phyloP scores from a whole-genome alignment of 1,140 invertebrate genomes.

The Pseudomyrmex flavicornis region DNA sequence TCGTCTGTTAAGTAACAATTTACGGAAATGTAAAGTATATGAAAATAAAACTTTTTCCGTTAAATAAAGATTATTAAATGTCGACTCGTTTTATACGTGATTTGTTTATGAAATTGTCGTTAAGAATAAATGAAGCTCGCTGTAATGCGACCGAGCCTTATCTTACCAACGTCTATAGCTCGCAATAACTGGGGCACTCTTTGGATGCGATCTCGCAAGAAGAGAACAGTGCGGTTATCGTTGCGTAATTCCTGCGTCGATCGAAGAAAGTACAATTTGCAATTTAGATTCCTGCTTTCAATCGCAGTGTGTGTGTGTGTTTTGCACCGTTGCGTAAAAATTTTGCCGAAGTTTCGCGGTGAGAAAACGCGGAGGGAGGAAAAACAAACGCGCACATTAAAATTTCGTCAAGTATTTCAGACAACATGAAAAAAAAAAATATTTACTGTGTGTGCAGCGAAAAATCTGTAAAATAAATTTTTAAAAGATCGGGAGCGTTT shows the following conservation, averaged over 20 bases:
- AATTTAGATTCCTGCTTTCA: constrained; percentile 44
- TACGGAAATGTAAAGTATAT: too few species aligned
- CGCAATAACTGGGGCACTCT: constrained; percentile 39
- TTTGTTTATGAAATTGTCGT: neutral
- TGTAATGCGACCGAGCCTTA: constrained; percentile 7
- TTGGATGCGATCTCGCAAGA: constrained; percentile 54
- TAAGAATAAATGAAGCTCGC: constrained; percentile 13
- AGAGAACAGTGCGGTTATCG: constrained; percentile 38
- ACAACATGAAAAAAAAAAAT: too few species aligned
- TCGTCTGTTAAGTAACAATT: too few species aligned
- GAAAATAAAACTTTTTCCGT: too few species aligned
- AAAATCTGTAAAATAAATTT: neutral
- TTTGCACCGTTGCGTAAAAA: neutral
- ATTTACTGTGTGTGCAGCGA: neutral
- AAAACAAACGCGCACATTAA: neutral
- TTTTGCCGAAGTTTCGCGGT: constrained; percentile 6
- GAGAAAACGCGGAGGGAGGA: neutral
- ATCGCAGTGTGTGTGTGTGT: neutral
- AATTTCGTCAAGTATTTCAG: neutral
- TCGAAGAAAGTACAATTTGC: constrained; percentile 58
- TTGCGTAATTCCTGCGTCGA: constrained; percentile 38
- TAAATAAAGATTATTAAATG: neutral
- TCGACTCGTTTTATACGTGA: neutral
- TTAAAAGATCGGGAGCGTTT: neutral
- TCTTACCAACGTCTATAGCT: neutral